Evolutionary conservation across 2,888 invertebrate species (phyloP).

Genomic region (Pinctada fucata): DNA sequence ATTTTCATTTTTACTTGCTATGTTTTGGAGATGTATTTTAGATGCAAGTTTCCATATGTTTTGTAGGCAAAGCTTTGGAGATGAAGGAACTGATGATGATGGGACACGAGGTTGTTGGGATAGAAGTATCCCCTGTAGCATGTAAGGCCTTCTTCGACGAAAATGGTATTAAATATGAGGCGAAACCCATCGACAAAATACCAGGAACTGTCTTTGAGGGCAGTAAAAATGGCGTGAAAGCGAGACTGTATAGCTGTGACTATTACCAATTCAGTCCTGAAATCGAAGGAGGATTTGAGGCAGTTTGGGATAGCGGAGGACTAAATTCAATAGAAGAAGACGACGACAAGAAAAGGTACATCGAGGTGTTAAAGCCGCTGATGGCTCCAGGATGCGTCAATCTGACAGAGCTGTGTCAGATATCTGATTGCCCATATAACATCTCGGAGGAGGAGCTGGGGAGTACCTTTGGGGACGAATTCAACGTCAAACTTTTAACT

Average conservation of each 20-base stretch:
- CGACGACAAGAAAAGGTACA: conserved; percentile 23
- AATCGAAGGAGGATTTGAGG: conserved; percentile 30
- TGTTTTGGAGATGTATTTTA: too few relatives aligned
- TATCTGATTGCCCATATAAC: not conserved
- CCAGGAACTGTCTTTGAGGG: not conserved
- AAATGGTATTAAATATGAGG: not conserved
- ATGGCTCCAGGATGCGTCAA: conserved; percentile 24
- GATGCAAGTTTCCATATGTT: too few relatives aligned
- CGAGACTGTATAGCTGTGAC: conserved; percentile 29
- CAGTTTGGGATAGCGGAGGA: conserved; percentile 34
- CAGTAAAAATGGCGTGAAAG: not conserved
- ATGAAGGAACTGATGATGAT: not conserved
- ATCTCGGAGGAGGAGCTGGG: not conserved
- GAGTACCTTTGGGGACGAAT: not conserved
- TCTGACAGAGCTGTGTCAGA: conserved; percentile 7
- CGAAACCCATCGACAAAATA: not conserved
- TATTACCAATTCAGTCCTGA: conserved; percentile 21
- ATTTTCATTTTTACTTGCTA: too few relatives aligned
- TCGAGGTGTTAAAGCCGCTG: conserved; percentile 18
- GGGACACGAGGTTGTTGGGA: not conserved
- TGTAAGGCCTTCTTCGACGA: not conserved
- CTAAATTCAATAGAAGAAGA: conserved; percentile 22
- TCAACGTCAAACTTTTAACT: not conserved
- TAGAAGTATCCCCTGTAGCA: not conserved
- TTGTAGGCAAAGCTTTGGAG: not conserved